Conservation (phyloP, 2,113 vertebrate species). For the Saguinus imperator region DNA sequence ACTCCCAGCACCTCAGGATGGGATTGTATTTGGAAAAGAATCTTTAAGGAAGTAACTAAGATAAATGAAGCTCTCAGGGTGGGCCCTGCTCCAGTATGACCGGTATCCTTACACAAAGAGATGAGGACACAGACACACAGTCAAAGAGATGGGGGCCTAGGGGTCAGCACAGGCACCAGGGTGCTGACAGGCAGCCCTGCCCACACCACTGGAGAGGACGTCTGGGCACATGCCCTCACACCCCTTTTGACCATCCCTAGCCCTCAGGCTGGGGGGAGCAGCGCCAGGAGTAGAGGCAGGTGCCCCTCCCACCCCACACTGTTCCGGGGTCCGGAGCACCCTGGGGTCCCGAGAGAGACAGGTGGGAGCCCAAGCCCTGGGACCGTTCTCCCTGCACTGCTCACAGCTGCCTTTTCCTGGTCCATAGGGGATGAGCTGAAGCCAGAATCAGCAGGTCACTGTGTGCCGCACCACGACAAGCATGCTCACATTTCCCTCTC, state of each 20-base stretch:
- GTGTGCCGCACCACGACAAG: background rate
- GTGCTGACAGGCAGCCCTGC: background rate
- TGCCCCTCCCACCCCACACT: background rate
- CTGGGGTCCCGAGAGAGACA: background rate
- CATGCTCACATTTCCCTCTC: background rate
- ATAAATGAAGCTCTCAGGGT: background rate
- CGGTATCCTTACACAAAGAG: background rate
- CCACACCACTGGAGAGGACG: background rate
- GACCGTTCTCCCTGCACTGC: background rate
- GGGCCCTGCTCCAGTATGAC: background rate
- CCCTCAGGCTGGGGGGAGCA: background rate
- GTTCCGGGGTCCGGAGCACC: background rate
- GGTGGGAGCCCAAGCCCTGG: rapidly evolving
- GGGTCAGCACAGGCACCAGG: background rate
- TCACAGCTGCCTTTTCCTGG: background rate
- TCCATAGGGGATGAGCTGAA: background rate
- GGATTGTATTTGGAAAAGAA: background rate
- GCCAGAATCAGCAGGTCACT: background rate
- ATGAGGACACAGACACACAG: background rate
- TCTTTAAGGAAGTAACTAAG: background rate
- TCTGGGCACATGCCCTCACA: background rate
- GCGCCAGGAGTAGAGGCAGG: background rate
- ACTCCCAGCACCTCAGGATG: background rate
- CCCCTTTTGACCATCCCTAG: background rate
- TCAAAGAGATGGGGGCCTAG: background rate